Evolutionary conservation across 2,797 vertebrate species (phyloP).

Genomic region (Odontamblyopus rebecca): DNA sequence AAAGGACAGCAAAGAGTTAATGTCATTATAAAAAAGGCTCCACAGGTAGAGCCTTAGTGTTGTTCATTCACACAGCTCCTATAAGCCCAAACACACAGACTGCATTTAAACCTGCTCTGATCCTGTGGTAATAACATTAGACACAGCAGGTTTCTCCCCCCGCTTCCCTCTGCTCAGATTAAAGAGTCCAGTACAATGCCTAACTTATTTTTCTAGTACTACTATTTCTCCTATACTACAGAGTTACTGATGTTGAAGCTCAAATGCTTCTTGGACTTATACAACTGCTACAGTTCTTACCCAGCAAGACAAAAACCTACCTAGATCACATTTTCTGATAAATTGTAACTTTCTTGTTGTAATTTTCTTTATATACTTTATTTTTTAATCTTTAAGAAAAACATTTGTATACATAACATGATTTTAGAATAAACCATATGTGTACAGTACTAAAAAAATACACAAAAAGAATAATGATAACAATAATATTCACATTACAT

Average conservation of each 20-base stretch:
- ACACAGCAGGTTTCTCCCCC: slow-evolving; percentile 55
- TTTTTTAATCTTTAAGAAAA: too few species aligned
- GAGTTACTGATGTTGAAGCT: too few species aligned
- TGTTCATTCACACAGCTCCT: not conserved
- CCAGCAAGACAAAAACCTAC: not conserved
- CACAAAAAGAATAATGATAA: too few species aligned
- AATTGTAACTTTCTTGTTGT: too few species aligned
- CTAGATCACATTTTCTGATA: too few species aligned
- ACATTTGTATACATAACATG: too few species aligned
- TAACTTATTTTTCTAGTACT: not conserved
- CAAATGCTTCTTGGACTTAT: not conserved
- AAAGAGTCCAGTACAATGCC: slow-evolving; percentile 49
- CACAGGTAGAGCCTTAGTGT: not conserved
- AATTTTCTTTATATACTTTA: too few species aligned
- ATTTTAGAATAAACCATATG: too few species aligned
- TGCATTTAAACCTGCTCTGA: slow-evolving; percentile 15
- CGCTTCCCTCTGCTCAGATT: slow-evolving; percentile 68
- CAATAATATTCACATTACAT: too few species aligned
- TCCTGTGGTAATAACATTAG: slow-evolving; percentile 64
- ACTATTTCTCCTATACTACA: too few species aligned
- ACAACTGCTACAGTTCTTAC: not conserved
- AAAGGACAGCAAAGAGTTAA: too few species aligned
- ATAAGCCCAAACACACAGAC: not conserved
- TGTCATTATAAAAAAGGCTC: not conserved
- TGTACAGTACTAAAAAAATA: too few species aligned